These are phyloP conservation scores for Chromoteleia sp. DNA, from an alignment of 2,888 invertebrate genomes.

Conservation along the genomic window DNA sequence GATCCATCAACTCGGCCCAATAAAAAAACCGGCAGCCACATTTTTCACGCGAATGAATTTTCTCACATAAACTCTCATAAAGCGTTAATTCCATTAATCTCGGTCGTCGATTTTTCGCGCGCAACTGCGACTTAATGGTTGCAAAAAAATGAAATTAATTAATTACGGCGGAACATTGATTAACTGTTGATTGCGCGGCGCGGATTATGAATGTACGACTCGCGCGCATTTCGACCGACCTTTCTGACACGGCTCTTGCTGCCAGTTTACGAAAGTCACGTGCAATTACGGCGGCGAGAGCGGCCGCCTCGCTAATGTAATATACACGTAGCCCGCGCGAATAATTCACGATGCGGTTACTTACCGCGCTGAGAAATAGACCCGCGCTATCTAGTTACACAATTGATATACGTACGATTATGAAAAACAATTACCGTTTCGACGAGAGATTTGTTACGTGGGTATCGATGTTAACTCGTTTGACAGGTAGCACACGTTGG, in stretches of 20 bases:
- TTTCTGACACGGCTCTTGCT: constrained; percentile 54
- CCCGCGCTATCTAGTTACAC: constrained; percentile 45
- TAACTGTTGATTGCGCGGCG: constrained; percentile 53
- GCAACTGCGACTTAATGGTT: background rate
- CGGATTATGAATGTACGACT: constrained; percentile 44
- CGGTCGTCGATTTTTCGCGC: constrained; percentile 31
- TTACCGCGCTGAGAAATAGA: constrained; percentile 47
- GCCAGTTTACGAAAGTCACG: constrained; percentile 59
- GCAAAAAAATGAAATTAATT: constrained; percentile 49
- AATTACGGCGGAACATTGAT: constrained; percentile 52
- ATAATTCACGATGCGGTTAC: constrained; percentile 47
- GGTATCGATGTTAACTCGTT: constrained; percentile 15
- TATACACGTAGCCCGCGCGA: constrained; percentile 28
- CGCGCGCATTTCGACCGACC: constrained; percentile 42
- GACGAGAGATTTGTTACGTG: constrained; percentile 9
- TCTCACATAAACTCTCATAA: constrained; percentile 29
- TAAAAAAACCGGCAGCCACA: background rate
- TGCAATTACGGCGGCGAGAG: constrained; percentile 67
- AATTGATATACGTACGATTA: constrained; percentile 38
- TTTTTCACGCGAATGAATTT: constrained; percentile 18
- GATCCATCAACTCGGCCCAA: background rate
- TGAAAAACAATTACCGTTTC: constrained; percentile 46
- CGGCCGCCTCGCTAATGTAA: constrained; percentile 46
- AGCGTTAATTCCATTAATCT: constrained; percentile 31
- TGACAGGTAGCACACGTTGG: background rate